phyloP scores from a whole-genome alignment of 2,888 invertebrate genomes.

The Drosophila anomelani region DNA sequence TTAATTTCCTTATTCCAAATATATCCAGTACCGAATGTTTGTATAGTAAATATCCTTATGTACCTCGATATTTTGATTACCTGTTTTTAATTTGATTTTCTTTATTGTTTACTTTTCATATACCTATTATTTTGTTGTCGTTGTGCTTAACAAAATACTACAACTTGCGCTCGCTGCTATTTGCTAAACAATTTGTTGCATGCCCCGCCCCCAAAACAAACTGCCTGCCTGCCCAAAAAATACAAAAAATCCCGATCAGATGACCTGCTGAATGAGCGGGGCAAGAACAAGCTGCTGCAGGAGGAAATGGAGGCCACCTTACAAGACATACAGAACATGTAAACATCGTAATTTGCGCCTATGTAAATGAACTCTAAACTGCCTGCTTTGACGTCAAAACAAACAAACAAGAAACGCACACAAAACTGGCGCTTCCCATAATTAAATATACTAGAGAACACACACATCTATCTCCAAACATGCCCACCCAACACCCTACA shows the following conservation, averaged over 20 bases:
- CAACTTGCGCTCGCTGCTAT: constrained; percentile 63
- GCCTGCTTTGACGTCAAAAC: constrained; percentile 77
- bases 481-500: constrained; percentile 34
- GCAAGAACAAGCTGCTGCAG: constrained; percentile 97
- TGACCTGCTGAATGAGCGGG: constrained; percentile 96
- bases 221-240: constrained; percentile 3
- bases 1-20: constrained; percentile 55
- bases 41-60: constrained; percentile 44
- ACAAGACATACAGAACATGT: constrained; percentile 99
- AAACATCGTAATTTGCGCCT: constrained; percentile 82
- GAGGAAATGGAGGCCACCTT: constrained; percentile 99
- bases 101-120: constrained; percentile 73
- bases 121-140: constrained; percentile 72
- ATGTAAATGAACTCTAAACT: constrained; percentile 75
- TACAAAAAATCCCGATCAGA: constrained; percentile 86
- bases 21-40: constrained; percentile 34
- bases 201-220: constrained; percentile 46
- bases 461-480: constrained; percentile 17
- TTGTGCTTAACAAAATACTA: constrained; percentile 69
- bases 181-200: constrained; percentile 58
- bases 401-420: constrained; percentile 41
- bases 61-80: constrained; percentile 26
- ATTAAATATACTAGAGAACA: constrained; percentile 68
- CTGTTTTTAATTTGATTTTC: constrained; percentile 48
- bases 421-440: constrained; percentile 80